phyloP scores from a whole-genome alignment of 2,113 vertebrate genomes.

The Lepisosteus oculatus region DNA sequence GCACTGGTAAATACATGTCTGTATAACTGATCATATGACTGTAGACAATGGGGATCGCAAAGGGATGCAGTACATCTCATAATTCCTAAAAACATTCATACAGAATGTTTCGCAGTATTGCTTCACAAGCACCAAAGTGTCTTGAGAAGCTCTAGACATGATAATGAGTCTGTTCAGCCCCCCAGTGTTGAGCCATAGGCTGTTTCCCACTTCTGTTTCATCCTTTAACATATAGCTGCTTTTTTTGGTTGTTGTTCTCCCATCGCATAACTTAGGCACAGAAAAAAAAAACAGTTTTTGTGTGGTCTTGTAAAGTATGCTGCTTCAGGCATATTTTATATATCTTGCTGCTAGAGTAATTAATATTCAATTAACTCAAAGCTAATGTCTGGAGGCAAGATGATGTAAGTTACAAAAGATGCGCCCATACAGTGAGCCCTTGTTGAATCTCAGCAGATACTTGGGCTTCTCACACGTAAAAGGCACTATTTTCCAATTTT shows the following conservation, averaged over 20 bases:
- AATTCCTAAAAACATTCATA: conserved; percentile 25
- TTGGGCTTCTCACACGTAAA: background rate
- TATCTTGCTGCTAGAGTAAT: conserved; percentile 39
- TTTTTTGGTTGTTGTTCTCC: background rate
- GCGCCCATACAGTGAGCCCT: conserved; percentile 33
- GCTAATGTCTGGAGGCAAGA: conserved; percentile 32
- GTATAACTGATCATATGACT: too few species aligned
- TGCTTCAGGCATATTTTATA: conserved; percentile 38
- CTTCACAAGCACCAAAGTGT: conserved; percentile 16
- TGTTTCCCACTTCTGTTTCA: background rate
- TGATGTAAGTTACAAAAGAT: conserved; percentile 26
- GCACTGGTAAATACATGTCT: too few species aligned
- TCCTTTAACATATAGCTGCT: conserved; percentile 29
- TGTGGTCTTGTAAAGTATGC: conserved; percentile 28
- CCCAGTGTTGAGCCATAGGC: conserved; percentile 1
- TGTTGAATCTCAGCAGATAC: conserved; percentile 36
- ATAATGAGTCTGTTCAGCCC: conserved; percentile 27
- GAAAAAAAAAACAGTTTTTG: conserved; percentile 24
- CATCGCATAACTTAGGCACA: conserved; percentile 31
- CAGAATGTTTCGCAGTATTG: conserved; percentile 13
- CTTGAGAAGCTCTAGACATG: conserved; percentile 21
- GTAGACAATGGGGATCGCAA: too few species aligned
- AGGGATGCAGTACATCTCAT: background rate
- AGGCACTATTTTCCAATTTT: background rate
- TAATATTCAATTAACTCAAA: conserved; percentile 42